Evolutionary conservation across 2,888 invertebrate genomes (phyloP), one percentile per base, ranked within the genome.

Genomic region (Ennomos fuscantarius): DNA sequence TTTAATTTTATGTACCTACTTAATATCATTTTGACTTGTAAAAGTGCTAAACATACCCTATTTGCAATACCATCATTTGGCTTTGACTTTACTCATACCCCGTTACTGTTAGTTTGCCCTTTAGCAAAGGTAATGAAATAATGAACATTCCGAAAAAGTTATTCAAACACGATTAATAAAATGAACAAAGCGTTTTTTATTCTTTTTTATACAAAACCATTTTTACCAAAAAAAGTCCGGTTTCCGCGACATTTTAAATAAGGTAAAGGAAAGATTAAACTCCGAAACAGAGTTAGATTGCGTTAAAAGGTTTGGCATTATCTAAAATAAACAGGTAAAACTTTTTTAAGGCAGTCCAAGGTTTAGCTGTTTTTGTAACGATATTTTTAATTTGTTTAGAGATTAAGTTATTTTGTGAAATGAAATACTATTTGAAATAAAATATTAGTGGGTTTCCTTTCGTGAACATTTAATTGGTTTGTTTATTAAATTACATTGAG

Each of bases 131-230:
- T n/a, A n/a, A n/a, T 39, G 39, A 39, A 39, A 12, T 11, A 12
- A 39, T 12, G 12, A 37, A 50, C n/a, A 42, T 44, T 45, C 32
- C 9, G 37, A 37, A 46, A 47, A 46, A 36, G 24, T 2, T 2
- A 24, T 10, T 34, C 34, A 24, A 13, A 57, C 13, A 47, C 52
- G 40, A 52, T 44, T 31, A 43, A 52, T 40, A 52, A 43, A 57
- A 52, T 13, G 33, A 52, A 35, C 47, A 46, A 51, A 52, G 37
- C 52, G 32, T 46, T 57, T 51, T 47, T 47, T 39, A 51, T 40
- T 9, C 37, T 40, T 51, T n/a, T n/a, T n/a, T 55, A 51, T 55
- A 62, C 57, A 62, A 51, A 44, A 55, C 51, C 55, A 55, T 57
- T 15, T 15, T 15, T 3, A 1, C 24, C 48, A 13, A 33, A 45